Conservation (phyloP, 2,797 vertebrate species). For the Rhinogobio ventralis region DNA sequence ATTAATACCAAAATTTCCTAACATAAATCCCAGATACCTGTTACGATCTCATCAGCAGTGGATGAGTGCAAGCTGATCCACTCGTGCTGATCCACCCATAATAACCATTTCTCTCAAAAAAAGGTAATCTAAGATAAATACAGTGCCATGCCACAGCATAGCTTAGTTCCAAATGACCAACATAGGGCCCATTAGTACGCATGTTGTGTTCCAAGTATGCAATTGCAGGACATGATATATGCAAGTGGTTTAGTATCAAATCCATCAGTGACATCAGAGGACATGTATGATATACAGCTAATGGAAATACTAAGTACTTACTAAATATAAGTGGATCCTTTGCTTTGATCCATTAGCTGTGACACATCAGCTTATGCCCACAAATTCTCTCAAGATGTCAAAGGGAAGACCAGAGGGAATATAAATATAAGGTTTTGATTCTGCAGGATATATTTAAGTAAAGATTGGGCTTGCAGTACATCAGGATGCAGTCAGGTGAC, state of each 20-base stretch:
- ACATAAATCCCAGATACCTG: background rate
- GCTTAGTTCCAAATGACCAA: background rate
- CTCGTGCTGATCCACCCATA: background rate
- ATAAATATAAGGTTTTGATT: slow-evolving; percentile 7
- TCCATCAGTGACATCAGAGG: slow-evolving; percentile 8
- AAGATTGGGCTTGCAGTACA: background rate
- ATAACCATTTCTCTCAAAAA: background rate
- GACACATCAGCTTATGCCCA: background rate
- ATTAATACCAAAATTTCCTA: background rate
- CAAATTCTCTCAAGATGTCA: slow-evolving; percentile 34
- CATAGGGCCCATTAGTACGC: background rate
- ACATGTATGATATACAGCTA: background rate
- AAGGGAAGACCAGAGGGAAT: slow-evolving; percentile 16
- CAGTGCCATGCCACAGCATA: background rate
- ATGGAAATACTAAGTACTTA: slow-evolving; percentile 5
- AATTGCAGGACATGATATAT: background rate
- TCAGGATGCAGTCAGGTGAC: slow-evolving; percentile 7
- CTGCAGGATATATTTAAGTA: slow-evolving; percentile 10
- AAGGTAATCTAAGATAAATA: background rate
- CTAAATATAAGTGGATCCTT: background rate
- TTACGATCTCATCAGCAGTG: background rate
- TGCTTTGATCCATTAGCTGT: slow-evolving; percentile 34
- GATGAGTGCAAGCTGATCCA: background rate
- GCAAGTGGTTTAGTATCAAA: slow-evolving; percentile 13
- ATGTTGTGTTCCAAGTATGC: background rate